Percentiles rank a stretch among this genome's conserved stretches.
phyloP scores from a whole-genome alignment of 2,888 invertebrate species.

The Suillia variegata region DNA sequence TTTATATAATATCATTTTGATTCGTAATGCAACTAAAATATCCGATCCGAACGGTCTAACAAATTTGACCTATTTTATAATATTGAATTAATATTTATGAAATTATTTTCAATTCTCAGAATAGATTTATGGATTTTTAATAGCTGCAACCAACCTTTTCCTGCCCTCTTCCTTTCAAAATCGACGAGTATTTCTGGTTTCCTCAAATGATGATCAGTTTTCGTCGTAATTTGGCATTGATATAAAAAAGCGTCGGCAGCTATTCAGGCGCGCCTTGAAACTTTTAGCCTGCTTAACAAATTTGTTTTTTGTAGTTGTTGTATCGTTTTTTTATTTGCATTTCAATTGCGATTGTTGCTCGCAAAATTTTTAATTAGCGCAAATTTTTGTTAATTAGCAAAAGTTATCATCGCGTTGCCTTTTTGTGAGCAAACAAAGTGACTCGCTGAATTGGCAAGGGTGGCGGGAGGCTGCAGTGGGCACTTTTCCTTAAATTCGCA shows the following conservation, averaged over 20 bases:
- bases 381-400: conserved; percentile 33
- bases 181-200: no score
- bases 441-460: no score
- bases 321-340: neutral
- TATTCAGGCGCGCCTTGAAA: neutral
- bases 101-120: no score
- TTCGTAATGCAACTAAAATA: no score
- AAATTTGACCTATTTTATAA: no score
- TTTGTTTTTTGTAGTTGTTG: conserved; percentile 6
- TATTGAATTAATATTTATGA: no score
- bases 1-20: no score
- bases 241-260: neutral
- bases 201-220: conserved; percentile 5
- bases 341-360: conserved; percentile 16
- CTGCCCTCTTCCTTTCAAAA: no score
- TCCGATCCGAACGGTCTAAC: no score
- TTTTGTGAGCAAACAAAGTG: neutral
- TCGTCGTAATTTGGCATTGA: neutral
- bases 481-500: no score
- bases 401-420: neutral
- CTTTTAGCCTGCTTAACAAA: neutral
- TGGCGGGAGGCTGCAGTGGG: neutral
- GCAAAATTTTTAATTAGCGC: conserved; percentile 28
- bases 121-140: no score
- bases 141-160: no score